phyloP scores from a whole-genome alignment of 2,113 vertebrate species.

The Aspidoscelis tigris region DNA sequence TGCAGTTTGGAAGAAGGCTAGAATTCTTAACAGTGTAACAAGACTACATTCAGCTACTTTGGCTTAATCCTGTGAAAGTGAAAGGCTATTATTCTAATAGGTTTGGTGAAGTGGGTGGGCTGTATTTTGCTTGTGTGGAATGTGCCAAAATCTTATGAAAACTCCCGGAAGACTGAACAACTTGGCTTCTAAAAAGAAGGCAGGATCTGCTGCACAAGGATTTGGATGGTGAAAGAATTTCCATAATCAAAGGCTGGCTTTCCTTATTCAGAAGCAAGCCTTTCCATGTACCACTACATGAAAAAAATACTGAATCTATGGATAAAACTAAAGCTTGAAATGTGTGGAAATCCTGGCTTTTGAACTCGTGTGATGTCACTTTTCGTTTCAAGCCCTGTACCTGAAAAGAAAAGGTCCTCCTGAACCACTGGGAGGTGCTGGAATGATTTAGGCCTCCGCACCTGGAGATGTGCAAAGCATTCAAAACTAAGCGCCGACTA shows the following conservation, averaged over 20 bases:
- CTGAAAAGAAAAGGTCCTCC: no score
- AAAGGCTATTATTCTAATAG: constrained; percentile 10
- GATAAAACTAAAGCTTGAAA: neutral
- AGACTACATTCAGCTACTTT: constrained; percentile 13
- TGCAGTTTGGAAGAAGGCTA: neutral
- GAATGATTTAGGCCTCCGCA: no score
- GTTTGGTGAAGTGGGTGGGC: neutral
- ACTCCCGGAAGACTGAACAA: constrained; percentile 9
- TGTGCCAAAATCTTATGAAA: constrained; percentile 15
- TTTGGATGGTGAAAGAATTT: neutral
- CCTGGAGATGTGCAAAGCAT: no score
- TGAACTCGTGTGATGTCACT: neutral
- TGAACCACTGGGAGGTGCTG: no score
- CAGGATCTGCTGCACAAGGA: neutral
- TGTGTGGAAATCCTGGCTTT: neutral
- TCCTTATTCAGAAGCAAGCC: neutral
- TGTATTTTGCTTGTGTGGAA: constrained; percentile 22
- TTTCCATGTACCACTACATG: neutral
- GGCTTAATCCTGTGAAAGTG: constrained; percentile 15
- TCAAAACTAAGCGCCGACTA: no score
- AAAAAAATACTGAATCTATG: neutral
- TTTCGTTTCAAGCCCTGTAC: neutral
- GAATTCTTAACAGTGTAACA: neutral
- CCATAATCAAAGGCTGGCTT: neutral
- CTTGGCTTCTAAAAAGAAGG: neutral